phyloP scores from a whole-genome alignment of 2,888 invertebrate genomes.

The Apotomis capreana region DNA sequence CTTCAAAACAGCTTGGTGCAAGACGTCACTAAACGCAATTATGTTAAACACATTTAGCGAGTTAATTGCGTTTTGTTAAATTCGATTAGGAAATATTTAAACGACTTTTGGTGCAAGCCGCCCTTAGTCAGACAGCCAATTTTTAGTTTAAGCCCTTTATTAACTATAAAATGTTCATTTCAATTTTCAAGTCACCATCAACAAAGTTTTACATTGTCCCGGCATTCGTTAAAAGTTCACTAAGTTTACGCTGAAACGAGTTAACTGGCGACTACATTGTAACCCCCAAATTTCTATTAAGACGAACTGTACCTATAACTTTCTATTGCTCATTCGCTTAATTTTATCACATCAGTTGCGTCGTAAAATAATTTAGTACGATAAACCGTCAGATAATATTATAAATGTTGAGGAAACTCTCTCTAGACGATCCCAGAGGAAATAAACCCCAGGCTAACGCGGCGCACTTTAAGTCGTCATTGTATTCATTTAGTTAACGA shows the following conservation, averaged over 20 bases:
- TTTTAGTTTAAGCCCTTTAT: neutral
- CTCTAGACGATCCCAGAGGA: conserved; percentile 42
- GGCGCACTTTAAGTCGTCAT: conserved; percentile 39
- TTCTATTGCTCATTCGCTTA: conserved; percentile 36
- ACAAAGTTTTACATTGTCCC: conserved; percentile 15
- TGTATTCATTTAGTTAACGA: conserved; percentile 43
- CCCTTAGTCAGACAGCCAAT: neutral
- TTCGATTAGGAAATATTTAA: too few species aligned
- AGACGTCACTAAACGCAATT: too few species aligned
- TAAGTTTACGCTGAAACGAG: conserved; percentile 14
- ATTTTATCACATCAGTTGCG: conserved; percentile 39
- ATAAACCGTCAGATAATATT: conserved; percentile 38
- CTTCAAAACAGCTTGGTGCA: too few species aligned
- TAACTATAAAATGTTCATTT: neutral
- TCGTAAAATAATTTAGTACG: conserved; percentile 39
- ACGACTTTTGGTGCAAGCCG: too few species aligned
- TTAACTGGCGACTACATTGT: conserved; percentile 29
- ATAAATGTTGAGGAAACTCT: conserved; percentile 30
- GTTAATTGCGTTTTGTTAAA: too few species aligned
- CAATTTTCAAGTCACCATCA: neutral
- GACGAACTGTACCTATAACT: conserved; percentile 24
- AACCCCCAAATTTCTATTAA: conserved; percentile 33
- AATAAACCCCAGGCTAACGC: conserved; percentile 43
- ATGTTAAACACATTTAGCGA: too few species aligned
- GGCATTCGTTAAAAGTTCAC: conserved; percentile 16